phyloP scores from a whole-genome alignment of 2,113 vertebrate genomes.

The Eulemur rufifrons region DNA sequence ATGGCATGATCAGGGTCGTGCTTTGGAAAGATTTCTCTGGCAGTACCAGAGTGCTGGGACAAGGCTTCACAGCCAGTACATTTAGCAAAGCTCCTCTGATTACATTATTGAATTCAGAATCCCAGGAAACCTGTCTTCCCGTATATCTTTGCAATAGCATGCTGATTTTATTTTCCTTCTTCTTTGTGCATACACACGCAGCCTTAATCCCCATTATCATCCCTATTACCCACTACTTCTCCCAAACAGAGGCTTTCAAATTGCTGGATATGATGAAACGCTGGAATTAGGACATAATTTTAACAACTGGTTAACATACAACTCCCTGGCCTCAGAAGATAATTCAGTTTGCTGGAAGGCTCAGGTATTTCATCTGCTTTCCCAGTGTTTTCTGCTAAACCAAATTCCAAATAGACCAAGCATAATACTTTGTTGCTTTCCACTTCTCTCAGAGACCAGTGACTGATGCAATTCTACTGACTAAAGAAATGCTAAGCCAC shows the following conservation, averaged over 20 bases:
- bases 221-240: neutral
- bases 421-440: neutral
- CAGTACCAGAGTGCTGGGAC: neutral
- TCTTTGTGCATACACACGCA: neutral
- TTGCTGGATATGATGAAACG: neutral
- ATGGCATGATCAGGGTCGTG: neutral
- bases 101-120: neutral
- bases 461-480: neutral
- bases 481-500: constrained; percentile 14
- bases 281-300: neutral
- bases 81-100: neutral
- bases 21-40: neutral
- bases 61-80: neutral
- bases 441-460: neutral
- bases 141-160: neutral
- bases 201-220: neutral
- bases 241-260: neutral
- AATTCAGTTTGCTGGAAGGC: neutral
- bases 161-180: neutral
- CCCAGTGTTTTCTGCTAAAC: neutral
- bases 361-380: neutral
- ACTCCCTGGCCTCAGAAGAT: neutral
- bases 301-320: neutral
- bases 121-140: neutral
- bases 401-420: neutral